Percentiles rank a stretch among this genome's conserved stretches.
Evolutionary conservation across 2,797 vertebrate genomes (phyloP).

Genomic region (Sternotherus odoratus): DNA sequence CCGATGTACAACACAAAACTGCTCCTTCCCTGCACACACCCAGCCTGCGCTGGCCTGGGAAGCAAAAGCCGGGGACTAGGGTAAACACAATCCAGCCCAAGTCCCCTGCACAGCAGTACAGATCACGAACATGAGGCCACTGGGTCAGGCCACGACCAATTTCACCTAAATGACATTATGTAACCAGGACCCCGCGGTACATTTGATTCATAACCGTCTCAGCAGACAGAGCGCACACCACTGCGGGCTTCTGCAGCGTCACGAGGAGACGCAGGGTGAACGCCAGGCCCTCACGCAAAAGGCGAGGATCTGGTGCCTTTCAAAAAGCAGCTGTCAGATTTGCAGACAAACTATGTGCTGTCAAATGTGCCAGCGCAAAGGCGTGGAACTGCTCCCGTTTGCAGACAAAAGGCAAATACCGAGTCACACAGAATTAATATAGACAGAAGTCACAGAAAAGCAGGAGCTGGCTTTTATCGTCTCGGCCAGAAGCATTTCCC

Average conservation of each 20-base stretch:
- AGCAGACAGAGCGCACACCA: neutral
- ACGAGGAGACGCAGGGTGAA: neutral
- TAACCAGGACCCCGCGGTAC: neutral
- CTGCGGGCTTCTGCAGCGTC: neutral
- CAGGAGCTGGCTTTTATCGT: conserved; percentile 65
- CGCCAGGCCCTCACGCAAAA: fast-evolving
- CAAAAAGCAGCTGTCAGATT: conserved; percentile 17
- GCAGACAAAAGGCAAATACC: conserved; percentile 45
- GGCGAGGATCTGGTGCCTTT: neutral
- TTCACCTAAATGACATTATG: neutral
- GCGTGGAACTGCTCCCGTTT: conserved; percentile 37
- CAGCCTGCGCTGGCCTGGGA: neutral
- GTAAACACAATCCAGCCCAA: conserved; percentile 7
- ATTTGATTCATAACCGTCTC: conserved; percentile 1
- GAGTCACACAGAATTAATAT: conserved; percentile 50
- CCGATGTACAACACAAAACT: neutral
- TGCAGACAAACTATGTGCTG: conserved; percentile 37
- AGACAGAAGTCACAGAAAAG: conserved; percentile 63
- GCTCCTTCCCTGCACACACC: neutral
- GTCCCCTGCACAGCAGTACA: neutral
- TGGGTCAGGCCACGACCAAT: neutral
- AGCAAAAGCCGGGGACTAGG: neutral
- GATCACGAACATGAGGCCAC: fast-evolving
- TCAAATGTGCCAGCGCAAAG: conserved; percentile 41
- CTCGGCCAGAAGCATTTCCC: conserved; percentile 68